Evolutionary conservation across 2,113 vertebrate genomes (phyloP), one percentile per base, ranked within the genome.

Genomic region (Vulpes lagopus): DNA sequence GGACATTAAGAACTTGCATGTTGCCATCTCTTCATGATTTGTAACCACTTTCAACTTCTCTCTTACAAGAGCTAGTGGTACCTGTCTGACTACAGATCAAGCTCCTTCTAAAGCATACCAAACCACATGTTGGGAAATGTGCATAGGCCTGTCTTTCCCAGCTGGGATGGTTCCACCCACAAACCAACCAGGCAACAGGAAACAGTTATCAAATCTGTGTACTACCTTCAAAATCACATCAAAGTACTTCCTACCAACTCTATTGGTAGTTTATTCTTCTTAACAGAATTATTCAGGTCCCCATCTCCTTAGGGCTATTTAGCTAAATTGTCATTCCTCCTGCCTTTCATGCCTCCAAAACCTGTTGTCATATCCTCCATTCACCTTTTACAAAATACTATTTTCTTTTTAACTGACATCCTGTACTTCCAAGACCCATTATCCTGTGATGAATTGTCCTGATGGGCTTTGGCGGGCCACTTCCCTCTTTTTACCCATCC

Each of bases 11-110:
- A 84, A 93, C 14, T 80, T 93, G 15, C 2, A 14, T 83, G 19
- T 65, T 97, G 57, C 59, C 43, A 0, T 95, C 27, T 93, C 76
- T 82, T 91, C 5, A 67, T 67, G 57, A 73, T 60, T 86, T 82
- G 22, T 74, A 89, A 43, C 17, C 38, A 32, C 30, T 80, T 84
- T 80, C 82, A 69, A 80, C 27, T 76, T 95, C 27, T 55, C 20
- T 94, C 43, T 86, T 69, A 67, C 8, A 92, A 86, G 53, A 97
- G 62, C 49, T 78, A 71, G 57, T 95, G 76, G 51, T 91, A 94
- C 92, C 38, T 94, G 22, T 88, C 91, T 96, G 55, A 91, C 59
- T 81, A 43, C 38, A 89, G 38, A 43, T 93, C 78, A 76, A 76
- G 91, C 53, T 92, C 27, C 22, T 94, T 87, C 55, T 22, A 91